These are phyloP conservation scores for Prunella fulvescens DNA, from an alignment of 2,113 vertebrate genomes.

Conservation along the genomic window DNA sequence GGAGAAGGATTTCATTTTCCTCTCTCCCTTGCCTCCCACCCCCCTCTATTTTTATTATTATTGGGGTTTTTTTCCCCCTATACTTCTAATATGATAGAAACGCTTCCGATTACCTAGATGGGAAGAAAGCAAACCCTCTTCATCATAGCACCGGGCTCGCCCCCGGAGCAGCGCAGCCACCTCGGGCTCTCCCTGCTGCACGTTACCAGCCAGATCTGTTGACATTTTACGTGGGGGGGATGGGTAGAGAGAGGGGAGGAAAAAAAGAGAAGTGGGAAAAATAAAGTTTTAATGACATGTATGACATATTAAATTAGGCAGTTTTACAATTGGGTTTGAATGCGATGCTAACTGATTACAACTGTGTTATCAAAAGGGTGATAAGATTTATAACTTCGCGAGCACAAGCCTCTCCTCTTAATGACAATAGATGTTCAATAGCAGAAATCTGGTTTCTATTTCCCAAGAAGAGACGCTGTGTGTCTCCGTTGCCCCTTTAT, in stretches of 20 bases:
- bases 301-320: constrained; percentile 74
- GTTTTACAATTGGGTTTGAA: constrained; percentile 74
- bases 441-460: constrained; percentile 72
- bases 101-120: constrained; percentile 33
- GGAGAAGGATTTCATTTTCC: not conserved
- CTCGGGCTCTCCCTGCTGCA: not conserved
- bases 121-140: constrained; percentile 8
- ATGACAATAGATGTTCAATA: constrained; percentile 66
- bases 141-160: not conserved
- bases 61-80: not conserved
- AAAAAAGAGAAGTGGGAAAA: not conserved
- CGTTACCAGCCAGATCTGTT: constrained; percentile 33
- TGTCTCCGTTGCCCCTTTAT: constrained; percentile 61
- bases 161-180: not conserved
- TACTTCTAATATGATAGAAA: not conserved
- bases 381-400: constrained; percentile 77
- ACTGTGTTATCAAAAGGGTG: constrained; percentile 77
- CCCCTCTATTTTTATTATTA: not conserved
- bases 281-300: constrained; percentile 73
- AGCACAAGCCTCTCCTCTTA: constrained; percentile 69
- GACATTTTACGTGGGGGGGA: constrained; percentile 14
- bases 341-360: constrained; percentile 75
- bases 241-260: not conserved
- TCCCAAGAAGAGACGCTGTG: constrained; percentile 54
- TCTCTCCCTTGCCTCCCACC: not conserved